Evolutionary conservation across 2,888 invertebrate genomes (phyloP), one percentile per base, ranked within the genome.

Genomic region (Ellobium chinense): DNA sequence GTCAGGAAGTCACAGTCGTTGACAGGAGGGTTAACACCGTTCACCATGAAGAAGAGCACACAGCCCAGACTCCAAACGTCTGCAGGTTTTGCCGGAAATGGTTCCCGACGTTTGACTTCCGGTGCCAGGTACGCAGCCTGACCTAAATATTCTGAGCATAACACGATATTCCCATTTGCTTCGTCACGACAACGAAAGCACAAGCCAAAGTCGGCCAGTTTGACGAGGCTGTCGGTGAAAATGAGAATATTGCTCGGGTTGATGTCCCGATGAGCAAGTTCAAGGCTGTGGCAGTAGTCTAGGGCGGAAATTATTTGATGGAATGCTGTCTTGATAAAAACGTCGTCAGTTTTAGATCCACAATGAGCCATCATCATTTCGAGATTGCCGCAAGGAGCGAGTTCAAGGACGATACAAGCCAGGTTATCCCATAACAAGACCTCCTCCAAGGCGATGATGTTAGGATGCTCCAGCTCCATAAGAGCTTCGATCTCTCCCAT

Each of bases 41-140:
- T 78, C 12, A 82, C 31, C 70, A 85, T 70, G 39, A 86, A 85
- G 56, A 74, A 80, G 7, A 85, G 75, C n/a, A 84, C 46, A 63
- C 84, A 82, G 29, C 86, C 85, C 27, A 85, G 18, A 46, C 85
- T 84, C 86, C 86, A 86, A 12, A 86, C 54, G 36, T 86, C 86
- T 12, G 84, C 81, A 31, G 78, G 76, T 36, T 70, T 68, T 14
- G 84, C 72, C 31, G 58, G 24, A 70, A 82, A 84, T 7, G 84
- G 84, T 24, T 58, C 5, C 2, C 37, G 37, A 12, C 37, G 39
- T 58, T 83, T 82, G 9, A 85, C 82, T 68, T 86, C 86, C 1
- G 86, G 86, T 9, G 86, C 82, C 60, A 84, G 77, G 70, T 84
- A 86, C 1, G 80, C 37, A 27, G 80, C 79, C 29, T 85, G 81